Evolutionary conservation across 2,888 invertebrate species (phyloP).

Genomic region (Hypolimnas misippus): DNA sequence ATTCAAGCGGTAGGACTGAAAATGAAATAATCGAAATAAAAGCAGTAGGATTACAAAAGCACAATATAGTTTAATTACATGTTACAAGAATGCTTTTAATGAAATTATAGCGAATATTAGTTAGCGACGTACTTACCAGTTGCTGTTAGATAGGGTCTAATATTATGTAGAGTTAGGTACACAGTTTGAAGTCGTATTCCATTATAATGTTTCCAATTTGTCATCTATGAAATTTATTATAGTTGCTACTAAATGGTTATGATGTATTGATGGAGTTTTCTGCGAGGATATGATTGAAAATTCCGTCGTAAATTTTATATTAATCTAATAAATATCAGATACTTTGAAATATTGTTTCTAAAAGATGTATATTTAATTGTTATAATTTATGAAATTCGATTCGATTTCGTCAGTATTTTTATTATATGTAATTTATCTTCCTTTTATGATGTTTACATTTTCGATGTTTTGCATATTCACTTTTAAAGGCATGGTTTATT

Average conservation of each 20-base stretch:
- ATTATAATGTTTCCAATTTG: conserved; percentile 7
- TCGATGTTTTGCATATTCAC: not conserved
- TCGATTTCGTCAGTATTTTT: not conserved
- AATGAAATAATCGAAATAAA: conserved; percentile 6
- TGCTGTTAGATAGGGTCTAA: conserved; percentile 34
- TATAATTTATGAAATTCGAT: not conserved
- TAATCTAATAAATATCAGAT: not conserved
- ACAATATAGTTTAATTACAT: conserved; percentile 54
- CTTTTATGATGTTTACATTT: not conserved
- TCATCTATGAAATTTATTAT: conserved; percentile 6
- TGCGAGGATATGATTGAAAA: not conserved
- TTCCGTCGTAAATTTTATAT: conserved; percentile 4
- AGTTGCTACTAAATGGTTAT: conserved; percentile 4
- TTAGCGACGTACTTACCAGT: conserved; percentile 36
- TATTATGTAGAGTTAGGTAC: conserved; percentile 21
- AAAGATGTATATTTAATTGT: not conserved
- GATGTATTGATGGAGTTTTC: not conserved
- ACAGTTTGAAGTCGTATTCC: not conserved
- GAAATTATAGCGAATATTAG: conserved; percentile 30
- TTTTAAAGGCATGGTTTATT: not conserved
- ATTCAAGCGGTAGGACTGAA: not conserved
- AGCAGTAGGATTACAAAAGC: conserved; percentile 42
- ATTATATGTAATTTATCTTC: not conserved
- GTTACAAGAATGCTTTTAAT: conserved; percentile 38
- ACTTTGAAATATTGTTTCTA: not conserved